phyloP scores from a whole-genome alignment of 92 coral and sea anemone species.

The Ricordea florida region DNA sequence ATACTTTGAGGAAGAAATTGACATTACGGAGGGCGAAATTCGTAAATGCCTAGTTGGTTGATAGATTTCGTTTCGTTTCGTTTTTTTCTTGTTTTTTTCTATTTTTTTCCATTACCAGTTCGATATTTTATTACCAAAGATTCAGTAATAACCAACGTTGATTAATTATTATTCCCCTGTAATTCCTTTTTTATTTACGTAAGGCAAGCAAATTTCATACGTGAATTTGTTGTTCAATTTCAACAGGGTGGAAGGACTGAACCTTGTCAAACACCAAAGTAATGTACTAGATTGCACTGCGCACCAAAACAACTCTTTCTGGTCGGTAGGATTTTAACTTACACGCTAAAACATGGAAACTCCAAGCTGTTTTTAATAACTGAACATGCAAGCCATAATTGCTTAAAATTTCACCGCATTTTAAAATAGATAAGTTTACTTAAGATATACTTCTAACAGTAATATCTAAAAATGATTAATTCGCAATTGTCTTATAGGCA shows the following conservation, averaged over 20 bases:
- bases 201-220: constrained; percentile 69
- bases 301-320: not conserved
- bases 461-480: constrained; percentile 49
- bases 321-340: too few species aligned
- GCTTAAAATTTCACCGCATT: constrained; percentile 11
- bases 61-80: too few species aligned
- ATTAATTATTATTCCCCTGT: constrained; percentile 26
- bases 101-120: too few species aligned
- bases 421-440: constrained; percentile 39
- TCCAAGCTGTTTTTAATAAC: not conserved
- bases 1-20: not conserved
- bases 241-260: constrained; percentile 33
- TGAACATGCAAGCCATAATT: not conserved
- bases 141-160: constrained; percentile 7
- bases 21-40: constrained; percentile 12
- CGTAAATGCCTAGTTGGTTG: too few species aligned
- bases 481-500: constrained; percentile 41
- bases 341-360: not conserved
- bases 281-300: constrained; percentile 29
- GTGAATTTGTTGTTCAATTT: constrained; percentile 46
- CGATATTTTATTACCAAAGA: not conserved
- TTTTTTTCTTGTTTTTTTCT: too few species aligned
- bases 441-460: constrained; percentile 28
- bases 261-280: constrained; percentile 48
- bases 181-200: constrained; percentile 41